Conservation (phyloP, 2,113 vertebrate genomes). For the Oceanodroma tethys region DNA sequence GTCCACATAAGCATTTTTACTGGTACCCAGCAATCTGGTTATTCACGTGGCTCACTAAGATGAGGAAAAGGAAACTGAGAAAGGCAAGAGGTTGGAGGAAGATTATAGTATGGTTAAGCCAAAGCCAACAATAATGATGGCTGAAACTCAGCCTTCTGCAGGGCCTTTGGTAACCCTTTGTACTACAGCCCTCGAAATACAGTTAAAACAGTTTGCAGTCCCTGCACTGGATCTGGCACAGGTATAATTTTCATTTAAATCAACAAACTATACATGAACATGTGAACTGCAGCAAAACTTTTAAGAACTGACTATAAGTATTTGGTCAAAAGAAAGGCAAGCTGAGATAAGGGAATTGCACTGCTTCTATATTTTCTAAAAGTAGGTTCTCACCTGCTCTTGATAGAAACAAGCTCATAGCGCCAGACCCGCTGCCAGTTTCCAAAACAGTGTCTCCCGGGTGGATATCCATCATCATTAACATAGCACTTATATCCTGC, state of each 20-base stretch:
- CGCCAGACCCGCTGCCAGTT: conserved; percentile 86
- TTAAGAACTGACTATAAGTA: neutral
- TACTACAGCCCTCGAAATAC: fast-evolving
- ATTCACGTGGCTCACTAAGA: fast-evolving
- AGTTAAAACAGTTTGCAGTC: neutral
- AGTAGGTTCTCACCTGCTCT: conserved; percentile 81
- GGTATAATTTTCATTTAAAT: neutral
- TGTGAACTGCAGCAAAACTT: neutral
- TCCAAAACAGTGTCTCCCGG: conserved; percentile 86
- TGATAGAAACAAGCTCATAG: conserved; percentile 89
- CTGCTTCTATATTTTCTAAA: neutral
- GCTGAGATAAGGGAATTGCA: fast-evolving
- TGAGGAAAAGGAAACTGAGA: neutral
- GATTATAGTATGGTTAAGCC: fast-evolving
- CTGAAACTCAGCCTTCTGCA: neutral
- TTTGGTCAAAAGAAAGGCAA: neutral
- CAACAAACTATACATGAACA: fast-evolving
- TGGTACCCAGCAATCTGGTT: neutral
- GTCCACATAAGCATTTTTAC: neutral
- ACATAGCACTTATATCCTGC: conserved; percentile 77
- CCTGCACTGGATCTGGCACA: neutral
- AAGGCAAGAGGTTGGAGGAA: neutral
- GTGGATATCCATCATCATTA: conserved; percentile 84
- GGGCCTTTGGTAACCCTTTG: fast-evolving
- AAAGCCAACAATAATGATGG: neutral